Conservation (phyloP, 2,888 invertebrate species). For the Tipula unca region DNA sequence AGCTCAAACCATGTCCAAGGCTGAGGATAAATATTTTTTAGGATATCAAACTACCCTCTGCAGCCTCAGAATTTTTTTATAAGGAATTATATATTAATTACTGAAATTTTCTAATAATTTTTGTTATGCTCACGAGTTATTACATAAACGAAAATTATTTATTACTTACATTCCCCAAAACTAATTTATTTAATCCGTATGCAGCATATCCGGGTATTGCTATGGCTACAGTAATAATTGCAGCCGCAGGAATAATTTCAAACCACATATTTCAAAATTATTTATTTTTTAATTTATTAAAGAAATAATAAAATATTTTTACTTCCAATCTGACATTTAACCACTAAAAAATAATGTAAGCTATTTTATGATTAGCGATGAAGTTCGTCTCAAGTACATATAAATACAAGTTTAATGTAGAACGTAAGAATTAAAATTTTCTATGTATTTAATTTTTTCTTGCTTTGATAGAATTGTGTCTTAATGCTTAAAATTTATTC, state of each 20-base stretch:
- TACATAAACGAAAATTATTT: slow-evolving; percentile 37
- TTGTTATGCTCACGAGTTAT: not conserved
- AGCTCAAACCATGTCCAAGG: too few species aligned
- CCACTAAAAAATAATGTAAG: not conserved
- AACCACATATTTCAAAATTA: slow-evolving; percentile 53
- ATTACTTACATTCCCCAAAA: slow-evolving; percentile 54
- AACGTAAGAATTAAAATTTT: not conserved
- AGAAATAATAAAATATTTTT: not conserved
- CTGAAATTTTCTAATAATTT: not conserved
- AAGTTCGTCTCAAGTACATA: not conserved
- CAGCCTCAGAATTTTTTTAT: too few species aligned
- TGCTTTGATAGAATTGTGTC: not conserved
- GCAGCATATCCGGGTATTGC: slow-evolving; percentile 53
- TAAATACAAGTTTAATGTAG: not conserved
- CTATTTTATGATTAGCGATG: not conserved
- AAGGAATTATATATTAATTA: too few species aligned
- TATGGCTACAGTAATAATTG: slow-evolving; percentile 50
- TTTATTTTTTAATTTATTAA: not conserved
- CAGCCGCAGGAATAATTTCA: slow-evolving; percentile 57
- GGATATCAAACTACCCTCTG: too few species aligned
- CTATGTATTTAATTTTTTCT: not conserved
- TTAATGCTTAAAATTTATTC: not conserved
- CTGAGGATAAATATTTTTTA: too few species aligned
- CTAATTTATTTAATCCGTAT: slow-evolving; percentile 53
- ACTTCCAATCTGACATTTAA: not conserved